Percentiles rank a stretch among this genome's conserved stretches.
Evolutionary conservation across 1,140 invertebrate genomes (phyloP).

Genomic region (Calycopis cecrops): DNA sequence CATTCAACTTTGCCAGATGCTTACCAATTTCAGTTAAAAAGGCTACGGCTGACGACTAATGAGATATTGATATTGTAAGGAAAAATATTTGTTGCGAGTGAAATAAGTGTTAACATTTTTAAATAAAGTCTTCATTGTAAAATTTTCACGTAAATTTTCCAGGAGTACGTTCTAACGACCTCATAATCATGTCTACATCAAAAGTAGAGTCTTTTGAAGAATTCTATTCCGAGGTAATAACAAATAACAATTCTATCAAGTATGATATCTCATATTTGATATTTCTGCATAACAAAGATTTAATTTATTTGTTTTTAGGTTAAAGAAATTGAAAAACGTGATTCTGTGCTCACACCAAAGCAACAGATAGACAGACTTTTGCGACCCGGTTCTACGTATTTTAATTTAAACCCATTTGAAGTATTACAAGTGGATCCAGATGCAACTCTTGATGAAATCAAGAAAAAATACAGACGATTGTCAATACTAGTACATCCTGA

Average conservation of each 20-base stretch:
- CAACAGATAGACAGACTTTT: constrained; percentile 96
- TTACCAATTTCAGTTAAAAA: no score
- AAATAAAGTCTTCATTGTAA: no score
- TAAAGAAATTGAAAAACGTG: constrained; percentile 95
- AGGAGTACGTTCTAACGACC: neutral
- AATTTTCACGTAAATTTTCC: neutral
- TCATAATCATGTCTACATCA: constrained; percentile 31
- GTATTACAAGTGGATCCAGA: constrained; percentile 96
- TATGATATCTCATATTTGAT: neutral
- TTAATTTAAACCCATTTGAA: constrained; percentile 97
- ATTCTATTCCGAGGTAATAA: constrained; percentile 80
- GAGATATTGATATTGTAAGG: no score
- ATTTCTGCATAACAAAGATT: neutral
- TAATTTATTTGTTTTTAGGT: constrained; percentile 78
- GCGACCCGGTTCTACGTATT: constrained; percentile 95
- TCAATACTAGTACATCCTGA: constrained; percentile 99
- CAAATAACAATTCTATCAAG: constrained; percentile 14
- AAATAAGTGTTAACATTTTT: no score
- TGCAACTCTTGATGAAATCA: constrained; percentile 91
- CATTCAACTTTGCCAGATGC: no score
- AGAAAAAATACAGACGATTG: constrained; percentile 96
- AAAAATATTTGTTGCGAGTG: no score
- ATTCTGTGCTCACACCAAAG: constrained; percentile 92
- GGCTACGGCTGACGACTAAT: no score
- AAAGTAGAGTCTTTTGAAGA: constrained; percentile 80